Base-by-base conservation (phyloP, 2,113 vertebrate genomes). In the Entelurus aequoreus region DNA sequence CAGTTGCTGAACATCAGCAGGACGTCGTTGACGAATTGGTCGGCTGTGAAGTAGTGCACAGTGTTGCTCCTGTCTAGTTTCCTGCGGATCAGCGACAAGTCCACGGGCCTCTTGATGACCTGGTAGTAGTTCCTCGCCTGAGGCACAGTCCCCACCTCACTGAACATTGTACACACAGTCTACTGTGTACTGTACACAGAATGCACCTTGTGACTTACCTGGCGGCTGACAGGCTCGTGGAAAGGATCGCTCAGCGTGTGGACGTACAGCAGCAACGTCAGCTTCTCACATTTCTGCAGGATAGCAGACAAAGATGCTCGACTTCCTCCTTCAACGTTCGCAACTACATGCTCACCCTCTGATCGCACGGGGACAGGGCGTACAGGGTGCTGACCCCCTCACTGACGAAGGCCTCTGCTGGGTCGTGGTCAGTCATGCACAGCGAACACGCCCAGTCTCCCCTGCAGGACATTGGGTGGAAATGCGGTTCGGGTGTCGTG, bases 1-100 rank as follows among this genome's bases (percentile, higher is more conserved):
- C 95, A 98, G 80, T 98, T 98, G 90, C 89, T 94, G 72, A 97
- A 94, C 94, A 98, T 97, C 60, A 98, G 93, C 60, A 93, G 88
- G 52, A 96, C 86, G 6, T 98, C 95, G 19, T 92, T 88, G 12
- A 96, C 93, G 74, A 96, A 92, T 58, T 96, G 93, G 55, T 95
- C 92, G 0, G 93, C 88, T 4, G 90, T 90, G 75, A 88, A 92
- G 56, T 98, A 98, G 77, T 94, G 93, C 5, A 86, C 88, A 0
- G 92, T 91, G 66, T 91, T 90, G 72, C 80, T 91, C 82, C 91
- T 89, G 66, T 93, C 91, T 60, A 98, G 88, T 57, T 94, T 97
- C 80, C 82, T 94, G 62, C 92, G 82, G 69, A 98, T 93, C 58
- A 88, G 84, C 0, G 94, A 96, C 57, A 98, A 89, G 84, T 96